Base-by-base conservation (phyloP, 2,113 vertebrate species). In the Aptenodytes patagonicus region DNA sequence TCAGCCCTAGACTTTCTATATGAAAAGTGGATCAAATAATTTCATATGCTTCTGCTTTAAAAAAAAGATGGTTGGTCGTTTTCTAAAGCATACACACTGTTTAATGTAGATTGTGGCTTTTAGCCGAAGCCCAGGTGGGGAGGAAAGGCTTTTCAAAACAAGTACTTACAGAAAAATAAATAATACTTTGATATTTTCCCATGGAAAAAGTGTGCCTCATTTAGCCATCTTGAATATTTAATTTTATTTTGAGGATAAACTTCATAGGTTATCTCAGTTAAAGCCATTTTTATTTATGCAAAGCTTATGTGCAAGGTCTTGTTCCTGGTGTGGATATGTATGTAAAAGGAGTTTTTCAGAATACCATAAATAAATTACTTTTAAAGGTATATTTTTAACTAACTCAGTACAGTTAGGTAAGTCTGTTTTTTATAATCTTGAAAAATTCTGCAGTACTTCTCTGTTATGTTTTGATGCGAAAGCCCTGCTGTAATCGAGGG, bases 101-200 rank as follows among this genome's bases (percentile, higher is more conserved):
- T 96, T 91, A 86, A 94, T 68, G 91, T 89, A 95, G 93, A 93
- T 91, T 96, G 93, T 55, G 91, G 95, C 20, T 75, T 97, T 83
- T 88, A 96, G 95, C 95, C 32, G 91, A 96, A 95, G 94, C 90
- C 96, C 98, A 98, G 98, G 97, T 98, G 95, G 97, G 95, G 96
- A 84, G 93, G 96, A 88, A 97, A 89, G 82, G 81, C 95, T 97
- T 98, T 94, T 98, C 96, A 94, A 98, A 98, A 98, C 97, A 98
- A 96, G 93, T 97, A 86, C 97, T 98, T 98, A 92, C 90, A 97
- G 97, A 97, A 98, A 97, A 97, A 98, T 98, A 98, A 98, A 98
- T 97, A 96, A 96, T 97, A 93, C 97, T 98, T 98, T 98, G 97
- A 97, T 97, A 96, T 95, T 97, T 95, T 97, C 96, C 83, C 80